Conservation (phyloP, 2,113 vertebrate species). For the Poeciliopsis retropinna region DNA sequence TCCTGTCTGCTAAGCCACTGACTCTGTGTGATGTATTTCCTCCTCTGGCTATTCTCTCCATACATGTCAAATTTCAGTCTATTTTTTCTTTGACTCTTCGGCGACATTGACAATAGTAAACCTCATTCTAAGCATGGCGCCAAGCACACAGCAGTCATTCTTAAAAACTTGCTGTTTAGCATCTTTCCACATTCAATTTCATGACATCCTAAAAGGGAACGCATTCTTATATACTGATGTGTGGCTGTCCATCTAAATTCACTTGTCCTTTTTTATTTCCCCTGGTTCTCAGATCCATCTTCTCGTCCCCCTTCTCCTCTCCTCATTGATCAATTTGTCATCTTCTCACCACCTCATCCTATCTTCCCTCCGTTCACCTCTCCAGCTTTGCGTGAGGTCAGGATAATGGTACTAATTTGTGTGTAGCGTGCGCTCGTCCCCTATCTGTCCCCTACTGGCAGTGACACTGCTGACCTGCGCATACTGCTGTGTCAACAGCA, state of each 20-base stretch:
- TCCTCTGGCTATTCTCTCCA: no score
- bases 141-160: no score
- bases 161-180: neutral
- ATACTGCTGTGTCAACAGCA: conserved; percentile 69
- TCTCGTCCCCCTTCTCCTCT: conserved; percentile 4
- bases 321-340: conserved; percentile 45
- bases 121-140: no score
- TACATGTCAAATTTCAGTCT: no score
- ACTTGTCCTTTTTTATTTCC: neutral
- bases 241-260: neutral
- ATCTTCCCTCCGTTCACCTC: conserved; percentile 29
- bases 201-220: neutral
- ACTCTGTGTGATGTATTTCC: no score
- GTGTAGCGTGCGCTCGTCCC: conserved; percentile 58
- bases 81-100: no score
- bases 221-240: neutral
- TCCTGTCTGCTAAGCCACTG: no score
- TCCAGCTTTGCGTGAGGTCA: conserved; percentile 57
- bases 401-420: conserved; percentile 67
- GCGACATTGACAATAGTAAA: no score
- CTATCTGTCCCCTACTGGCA: conserved; percentile 59
- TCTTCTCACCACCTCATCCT: conserved; percentile 35
- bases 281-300: neutral
- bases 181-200: neutral
- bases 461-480: conserved; percentile 49